Conservation (phyloP, 2,888 invertebrate species). For the Nomada hirtipes region DNA sequence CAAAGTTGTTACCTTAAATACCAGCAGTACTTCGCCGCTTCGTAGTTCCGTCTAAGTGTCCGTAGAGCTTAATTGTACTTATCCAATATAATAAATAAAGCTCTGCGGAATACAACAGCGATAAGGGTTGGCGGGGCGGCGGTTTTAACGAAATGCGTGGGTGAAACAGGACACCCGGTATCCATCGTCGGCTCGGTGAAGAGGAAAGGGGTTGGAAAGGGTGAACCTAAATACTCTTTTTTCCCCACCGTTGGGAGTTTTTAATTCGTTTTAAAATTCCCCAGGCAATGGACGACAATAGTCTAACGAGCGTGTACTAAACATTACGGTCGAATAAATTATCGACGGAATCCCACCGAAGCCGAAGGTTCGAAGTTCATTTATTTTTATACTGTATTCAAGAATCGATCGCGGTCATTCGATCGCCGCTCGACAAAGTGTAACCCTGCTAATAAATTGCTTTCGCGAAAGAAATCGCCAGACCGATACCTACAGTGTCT, state of each 20-base stretch:
- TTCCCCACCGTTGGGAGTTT: constrained; percentile 4
- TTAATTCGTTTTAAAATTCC: constrained; percentile 26
- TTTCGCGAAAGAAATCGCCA: too few relatives aligned
- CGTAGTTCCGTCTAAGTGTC: too few relatives aligned
- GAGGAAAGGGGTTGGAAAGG: constrained; percentile 5
- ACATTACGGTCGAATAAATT: constrained; percentile 37
- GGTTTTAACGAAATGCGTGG: constrained; percentile 46
- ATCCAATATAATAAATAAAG: too few relatives aligned
- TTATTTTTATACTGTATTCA: constrained; percentile 35
- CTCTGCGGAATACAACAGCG: too few relatives aligned
- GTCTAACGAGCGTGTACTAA: constrained; percentile 14
- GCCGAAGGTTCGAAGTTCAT: constrained; percentile 12
- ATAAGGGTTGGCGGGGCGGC: constrained; percentile 31
- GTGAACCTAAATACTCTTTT: constrained; percentile 16
- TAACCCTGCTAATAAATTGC: too few relatives aligned
- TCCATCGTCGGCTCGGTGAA: constrained; percentile 20
- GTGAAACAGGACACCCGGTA: constrained; percentile 22
- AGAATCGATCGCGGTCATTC: constrained; percentile 24
- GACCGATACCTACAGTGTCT: too few relatives aligned
- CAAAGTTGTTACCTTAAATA: too few relatives aligned
- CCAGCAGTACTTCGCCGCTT: too few relatives aligned
- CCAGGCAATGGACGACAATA: not conserved
- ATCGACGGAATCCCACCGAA: constrained; percentile 22
- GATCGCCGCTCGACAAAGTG: too few relatives aligned
- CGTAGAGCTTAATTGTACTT: too few relatives aligned